Evolutionary conservation across 2,113 vertebrate species (phyloP).

Genomic region (Hiodon alosoides): DNA sequence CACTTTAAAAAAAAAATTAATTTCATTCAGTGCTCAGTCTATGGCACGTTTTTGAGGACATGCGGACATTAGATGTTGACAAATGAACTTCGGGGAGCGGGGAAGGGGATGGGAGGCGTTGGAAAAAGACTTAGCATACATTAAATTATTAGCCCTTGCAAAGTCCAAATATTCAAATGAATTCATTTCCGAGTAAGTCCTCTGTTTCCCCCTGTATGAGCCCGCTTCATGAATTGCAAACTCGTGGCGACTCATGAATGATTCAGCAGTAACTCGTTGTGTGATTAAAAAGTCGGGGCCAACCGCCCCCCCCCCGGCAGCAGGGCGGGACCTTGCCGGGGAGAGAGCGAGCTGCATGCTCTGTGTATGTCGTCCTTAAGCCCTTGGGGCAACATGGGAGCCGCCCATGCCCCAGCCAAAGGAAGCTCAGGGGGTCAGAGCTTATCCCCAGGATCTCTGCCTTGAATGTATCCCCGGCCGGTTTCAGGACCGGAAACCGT

Average conservation of each 20-base stretch:
- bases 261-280: not conserved
- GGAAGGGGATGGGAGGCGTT: constrained; percentile 4
- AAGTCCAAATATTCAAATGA: constrained; percentile 13
- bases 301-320: not conserved
- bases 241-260: constrained; percentile 10
- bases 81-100: constrained; percentile 18
- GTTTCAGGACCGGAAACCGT: too few relatives aligned
- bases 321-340: not conserved
- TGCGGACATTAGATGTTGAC: constrained; percentile 13
- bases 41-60: constrained; percentile 3
- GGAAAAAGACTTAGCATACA: constrained; percentile 16
- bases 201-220: not conserved
- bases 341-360: not conserved
- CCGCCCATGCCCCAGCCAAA: not conserved
- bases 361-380: not conserved
- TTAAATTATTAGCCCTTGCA: constrained; percentile 16
- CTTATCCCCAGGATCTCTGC: not conserved
- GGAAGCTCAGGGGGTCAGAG: not conserved
- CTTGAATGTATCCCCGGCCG: not conserved
- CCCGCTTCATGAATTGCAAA: constrained; percentile 9
- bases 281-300: constrained; percentile 13
- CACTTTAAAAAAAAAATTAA: not conserved
- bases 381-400: not conserved
- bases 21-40: constrained; percentile 17
- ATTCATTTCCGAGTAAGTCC: constrained; percentile 13